phyloP scores from a whole-genome alignment of 2,797 vertebrate genomes.

The Esox masquinongy region DNA sequence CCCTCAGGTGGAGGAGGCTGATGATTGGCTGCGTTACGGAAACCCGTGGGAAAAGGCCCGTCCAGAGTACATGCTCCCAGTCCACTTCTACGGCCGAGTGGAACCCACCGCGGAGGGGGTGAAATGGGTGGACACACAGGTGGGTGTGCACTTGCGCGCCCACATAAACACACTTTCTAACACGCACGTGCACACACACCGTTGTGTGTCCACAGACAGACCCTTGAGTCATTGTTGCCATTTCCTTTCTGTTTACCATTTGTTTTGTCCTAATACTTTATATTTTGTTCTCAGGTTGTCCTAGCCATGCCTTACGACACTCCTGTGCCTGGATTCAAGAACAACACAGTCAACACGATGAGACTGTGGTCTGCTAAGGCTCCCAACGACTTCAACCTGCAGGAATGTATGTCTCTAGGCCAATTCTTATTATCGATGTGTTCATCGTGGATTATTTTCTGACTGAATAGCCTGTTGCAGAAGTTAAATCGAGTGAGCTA shows the following conservation, averaged over 20 bases:
- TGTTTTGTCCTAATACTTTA: not conserved
- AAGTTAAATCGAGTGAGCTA: not conserved
- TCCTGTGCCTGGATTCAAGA: conserved; percentile 85
- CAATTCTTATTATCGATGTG: not conserved
- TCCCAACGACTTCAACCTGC: conserved; percentile 85
- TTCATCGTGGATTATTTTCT: not conserved
- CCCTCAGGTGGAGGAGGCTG: conserved; percentile 82
- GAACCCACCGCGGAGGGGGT: conserved; percentile 68
- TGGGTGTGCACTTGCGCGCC: conserved; percentile 38
- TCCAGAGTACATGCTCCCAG: conserved; percentile 84
- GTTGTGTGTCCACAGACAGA: not conserved
- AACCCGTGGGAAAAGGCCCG: conserved; percentile 89
- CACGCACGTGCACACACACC: too few relatives aligned
- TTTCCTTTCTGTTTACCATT: not conserved
- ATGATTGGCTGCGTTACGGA: conserved; percentile 86
- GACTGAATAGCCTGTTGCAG: not conserved
- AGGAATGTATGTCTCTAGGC: conserved; percentile 76
- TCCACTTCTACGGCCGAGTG: conserved; percentile 82
- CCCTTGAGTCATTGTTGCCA: not conserved
- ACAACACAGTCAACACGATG: conserved; percentile 90
- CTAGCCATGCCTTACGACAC: conserved; percentile 88
- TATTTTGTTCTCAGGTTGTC: conserved; percentile 69
- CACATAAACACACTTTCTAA: not conserved
- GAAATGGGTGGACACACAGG: conserved; percentile 85
- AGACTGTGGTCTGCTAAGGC: conserved; percentile 90